Base-by-base conservation (phyloP, 2,888 invertebrate species). In the Cryptus armator region DNA sequence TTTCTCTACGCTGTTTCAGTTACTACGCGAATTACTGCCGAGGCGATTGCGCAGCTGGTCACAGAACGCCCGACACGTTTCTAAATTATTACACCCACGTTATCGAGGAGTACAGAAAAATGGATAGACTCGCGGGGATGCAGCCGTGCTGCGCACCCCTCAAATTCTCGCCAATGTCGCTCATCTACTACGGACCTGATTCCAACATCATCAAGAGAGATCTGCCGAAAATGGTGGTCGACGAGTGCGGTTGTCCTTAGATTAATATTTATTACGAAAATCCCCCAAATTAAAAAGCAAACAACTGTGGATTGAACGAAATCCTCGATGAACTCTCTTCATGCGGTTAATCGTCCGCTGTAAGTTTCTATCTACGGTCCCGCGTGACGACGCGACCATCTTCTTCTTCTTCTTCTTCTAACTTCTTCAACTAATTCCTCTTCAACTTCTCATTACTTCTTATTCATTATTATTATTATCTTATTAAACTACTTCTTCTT, bases 11-110 rank as follows among this genome's bases (percentile, higher is more conserved):
- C 43, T 68, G 70, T 85, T 87, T 56, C 89, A 93, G 93, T 89
- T 98, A 98, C 95, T 97, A 97, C 94, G 98, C 98, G 83, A 98
- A 98, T 94, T 98, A 98, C 94, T 98, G 98, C 94, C 96, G 97
- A 91, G 98, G 98, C 88, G 97, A 97, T 92, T 98, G 98, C 94
- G 95, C 95, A 32, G 97, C 97, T 62, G 95, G 96, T 9, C 96
- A 96, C 91, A 95, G 97, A 82, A 97, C 97, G 67, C 97, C 97
- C 43, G 97, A 97, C 93, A 96, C 97, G 81, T 97, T 97, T 95
- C 96, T 96, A 93, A 97, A 97, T 92, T 97, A 98, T 95, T 97
- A 98, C 95, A 97, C 98, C 87, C 98, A 98, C 95, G 97, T 98
- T 91, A 97, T 98, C 92, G 98, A 98, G 94, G 98, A 98, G 94